Evolutionary conservation across 2,797 vertebrate species (phyloP).

Genomic region (Argyrosomus regius): DNA sequence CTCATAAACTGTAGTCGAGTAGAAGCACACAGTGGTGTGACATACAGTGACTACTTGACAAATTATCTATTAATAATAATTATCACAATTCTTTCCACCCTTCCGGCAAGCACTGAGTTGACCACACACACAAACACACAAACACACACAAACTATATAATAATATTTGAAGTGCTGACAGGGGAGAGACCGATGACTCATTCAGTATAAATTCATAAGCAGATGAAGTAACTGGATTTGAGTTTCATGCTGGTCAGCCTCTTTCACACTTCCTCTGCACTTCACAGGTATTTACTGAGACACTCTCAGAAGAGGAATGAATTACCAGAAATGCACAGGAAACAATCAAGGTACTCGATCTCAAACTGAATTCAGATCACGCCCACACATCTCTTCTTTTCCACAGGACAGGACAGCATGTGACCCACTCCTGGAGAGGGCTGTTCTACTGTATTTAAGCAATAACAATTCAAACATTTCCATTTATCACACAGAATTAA

Average conservation of each 20-base stretch:
- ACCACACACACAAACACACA: not conserved
- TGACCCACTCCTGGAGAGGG: no score
- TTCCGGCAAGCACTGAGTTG: not conserved
- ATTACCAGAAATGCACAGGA: not conserved
- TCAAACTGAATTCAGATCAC: no score
- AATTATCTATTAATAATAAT: not conserved
- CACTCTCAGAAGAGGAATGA: constrained; percentile 2
- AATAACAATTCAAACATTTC: no score
- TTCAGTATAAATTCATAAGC: not conserved
- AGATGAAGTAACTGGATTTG: not conserved
- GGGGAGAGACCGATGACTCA: not conserved
- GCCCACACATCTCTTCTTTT: no score
- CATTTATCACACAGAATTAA: no score
- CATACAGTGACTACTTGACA: no score
- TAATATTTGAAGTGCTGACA: not conserved
- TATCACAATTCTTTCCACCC: not conserved
- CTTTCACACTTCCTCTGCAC: constrained; percentile 15
- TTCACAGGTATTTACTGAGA: constrained; percentile 17
- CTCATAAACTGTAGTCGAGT: not conserved
- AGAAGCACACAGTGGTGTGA: not conserved
- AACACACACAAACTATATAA: not conserved
- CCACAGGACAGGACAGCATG: no score
- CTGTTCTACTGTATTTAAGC: no score
- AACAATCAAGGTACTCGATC: not conserved
- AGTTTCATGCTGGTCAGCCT: not conserved